Base-by-base conservation (phyloP, 2,888 invertebrate species). In the Polymixis lichenea region DNA sequence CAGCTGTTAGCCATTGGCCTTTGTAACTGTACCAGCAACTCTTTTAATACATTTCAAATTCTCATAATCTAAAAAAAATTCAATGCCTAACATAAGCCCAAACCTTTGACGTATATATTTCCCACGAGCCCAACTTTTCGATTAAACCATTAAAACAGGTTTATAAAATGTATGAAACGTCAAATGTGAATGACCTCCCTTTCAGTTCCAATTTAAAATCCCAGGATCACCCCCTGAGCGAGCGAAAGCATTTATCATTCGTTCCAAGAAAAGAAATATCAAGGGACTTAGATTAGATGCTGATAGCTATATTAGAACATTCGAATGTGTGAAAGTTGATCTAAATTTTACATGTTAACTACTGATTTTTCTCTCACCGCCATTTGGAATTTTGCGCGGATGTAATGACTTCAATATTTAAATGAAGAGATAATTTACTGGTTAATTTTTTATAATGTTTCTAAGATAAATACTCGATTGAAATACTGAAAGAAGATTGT, bases 221-320 rank as follows among this genome's bases (percentile, higher is more conserved):
- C 55, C 76, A 58, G 55, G 22, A 32, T 70, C 43, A 74, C 55
- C 56, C 56, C 9, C 7, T 28, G 73, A 71, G 68, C 11, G 80
- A 38, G 64, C 55, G 58, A 72, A 76, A 46, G 61, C 77, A 84
- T 83, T 84, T 80, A 84, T 81, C 81, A 80, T 83, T 83, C 61
- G 32, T 25, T 76, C 51, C 46, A 17, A 68, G 71, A 72, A 81
- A 61, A 75, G 25, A 53, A 69, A 58, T 77, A 74, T 77, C 85
- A 69, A 73, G 64, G 73, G 72, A 68, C 17, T 38, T 38, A 61
- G 71, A 80, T 84, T 68, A 71, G 60, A 67, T 75, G 38, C 46
- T 38, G 75, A 67, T 78, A 70, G 56, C 51, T 64, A n/a, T 51
- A 73, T 74, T 69, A 56, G 17, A 38, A 46, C 22, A 11, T 69